phyloP scores from a whole-genome alignment of 2,797 vertebrate species.

The Etheostoma perlongum region DNA sequence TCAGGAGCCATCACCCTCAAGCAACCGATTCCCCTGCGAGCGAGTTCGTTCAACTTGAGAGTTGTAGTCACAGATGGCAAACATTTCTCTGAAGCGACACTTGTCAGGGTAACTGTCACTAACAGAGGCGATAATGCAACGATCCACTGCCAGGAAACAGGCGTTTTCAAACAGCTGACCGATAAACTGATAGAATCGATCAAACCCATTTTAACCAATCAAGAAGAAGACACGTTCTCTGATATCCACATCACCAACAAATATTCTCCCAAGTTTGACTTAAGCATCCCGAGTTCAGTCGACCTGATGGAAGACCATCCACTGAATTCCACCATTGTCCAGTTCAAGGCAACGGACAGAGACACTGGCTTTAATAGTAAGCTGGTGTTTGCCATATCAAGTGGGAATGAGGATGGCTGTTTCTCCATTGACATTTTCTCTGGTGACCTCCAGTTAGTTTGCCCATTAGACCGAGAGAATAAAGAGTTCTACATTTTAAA shows the following conservation, averaged over 20 bases:
- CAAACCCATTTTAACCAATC: conserved; percentile 82
- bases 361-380: conserved; percentile 93
- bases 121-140: conserved; percentile 79
- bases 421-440: conserved; percentile 92
- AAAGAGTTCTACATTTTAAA: conserved; percentile 95
- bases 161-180: conserved; percentile 88
- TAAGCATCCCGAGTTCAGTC: conserved; percentile 87
- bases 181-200: conserved; percentile 92
- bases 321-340: conserved; percentile 86
- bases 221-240: conserved; percentile 89
- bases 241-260: conserved; percentile 90
- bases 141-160: conserved; percentile 90
- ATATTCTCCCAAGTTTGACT: conserved; percentile 90
- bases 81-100: conserved; percentile 87
- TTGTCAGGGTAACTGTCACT: conserved; percentile 89
- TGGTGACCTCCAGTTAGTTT: conserved; percentile 88
- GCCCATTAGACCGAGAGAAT: conserved; percentile 90
- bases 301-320: conserved; percentile 88
- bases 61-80: conserved; percentile 93
- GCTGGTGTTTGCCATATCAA: conserved; percentile 91
- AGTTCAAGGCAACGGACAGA: conserved; percentile 88
- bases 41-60: conserved; percentile 84
- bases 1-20: conserved; percentile 88
- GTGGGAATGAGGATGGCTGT: conserved; percentile 94
- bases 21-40: conserved; percentile 82